phyloP scores from a whole-genome alignment of 2,113 vertebrate genomes.

The Poicephalus meyeri region DNA sequence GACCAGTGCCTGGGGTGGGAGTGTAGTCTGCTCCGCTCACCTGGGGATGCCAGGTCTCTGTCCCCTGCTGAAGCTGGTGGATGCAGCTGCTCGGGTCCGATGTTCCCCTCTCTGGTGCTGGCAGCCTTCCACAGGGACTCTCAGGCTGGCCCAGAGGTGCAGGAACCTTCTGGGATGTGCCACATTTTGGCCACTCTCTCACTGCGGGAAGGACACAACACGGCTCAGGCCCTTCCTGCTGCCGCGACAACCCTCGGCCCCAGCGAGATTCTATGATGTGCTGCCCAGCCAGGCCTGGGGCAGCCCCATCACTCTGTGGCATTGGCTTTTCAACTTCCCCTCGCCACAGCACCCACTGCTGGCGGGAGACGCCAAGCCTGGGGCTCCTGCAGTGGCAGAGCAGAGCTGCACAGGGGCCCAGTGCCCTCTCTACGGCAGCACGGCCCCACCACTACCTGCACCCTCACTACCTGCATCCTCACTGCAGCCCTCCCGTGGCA shows the following conservation, averaged over 20 bases:
- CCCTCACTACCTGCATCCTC: neutral
- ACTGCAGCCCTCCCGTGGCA: neutral
- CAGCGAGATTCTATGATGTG: no score
- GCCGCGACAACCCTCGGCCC: neutral
- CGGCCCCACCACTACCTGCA: neutral
- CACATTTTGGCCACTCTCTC: slow-evolving; percentile 21
- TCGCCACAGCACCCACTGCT: neutral
- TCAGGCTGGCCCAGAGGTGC: slow-evolving; percentile 50
- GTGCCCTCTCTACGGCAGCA: neutral
- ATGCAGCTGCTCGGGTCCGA: slow-evolving; percentile 37
- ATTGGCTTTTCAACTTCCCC: neutral
- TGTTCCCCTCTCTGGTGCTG: slow-evolving; percentile 34
- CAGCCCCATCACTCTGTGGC: neutral
- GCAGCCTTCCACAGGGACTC: slow-evolving; percentile 45
- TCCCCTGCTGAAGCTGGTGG: slow-evolving; percentile 43
- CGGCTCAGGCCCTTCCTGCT: fast-evolving
- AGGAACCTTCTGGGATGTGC: slow-evolving; percentile 4
- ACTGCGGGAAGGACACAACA: neutral
- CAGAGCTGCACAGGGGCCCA: fast-evolving
- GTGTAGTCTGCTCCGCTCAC: slow-evolving; percentile 12
- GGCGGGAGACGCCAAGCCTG: neutral
- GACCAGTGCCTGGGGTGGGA: neutral
- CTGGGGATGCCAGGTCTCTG: neutral
- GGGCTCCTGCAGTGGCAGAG: neutral
- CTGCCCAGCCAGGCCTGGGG: neutral